phyloP scores from a whole-genome alignment of 2,888 invertebrate species.

The Acheta domesticus region DNA sequence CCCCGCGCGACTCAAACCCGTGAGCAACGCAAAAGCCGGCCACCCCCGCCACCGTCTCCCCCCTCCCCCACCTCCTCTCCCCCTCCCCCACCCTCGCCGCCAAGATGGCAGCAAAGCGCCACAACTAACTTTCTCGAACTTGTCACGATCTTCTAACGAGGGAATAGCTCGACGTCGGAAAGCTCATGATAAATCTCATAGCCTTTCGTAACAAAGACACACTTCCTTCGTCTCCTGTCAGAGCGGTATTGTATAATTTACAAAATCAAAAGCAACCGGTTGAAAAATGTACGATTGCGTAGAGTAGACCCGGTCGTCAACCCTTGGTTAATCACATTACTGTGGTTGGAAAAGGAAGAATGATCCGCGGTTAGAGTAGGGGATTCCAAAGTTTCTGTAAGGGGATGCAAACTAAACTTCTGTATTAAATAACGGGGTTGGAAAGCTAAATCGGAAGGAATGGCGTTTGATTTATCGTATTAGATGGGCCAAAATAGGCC shows the following conservation, averaged over 20 bases:
- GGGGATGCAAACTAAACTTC: too few relatives aligned
- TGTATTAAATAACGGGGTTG: too few relatives aligned
- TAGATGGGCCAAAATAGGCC: too few relatives aligned
- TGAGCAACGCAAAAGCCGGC: not conserved
- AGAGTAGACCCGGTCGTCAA: too few relatives aligned
- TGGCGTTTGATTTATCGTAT: too few relatives aligned
- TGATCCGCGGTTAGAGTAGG: too few relatives aligned
- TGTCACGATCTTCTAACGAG: slow-evolving; percentile 18
- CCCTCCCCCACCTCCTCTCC: not conserved
- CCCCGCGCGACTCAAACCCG: not conserved
- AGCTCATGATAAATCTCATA: not conserved
- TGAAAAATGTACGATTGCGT: not conserved
- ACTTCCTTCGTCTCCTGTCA: slow-evolving; percentile 10
- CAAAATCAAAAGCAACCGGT: not conserved
- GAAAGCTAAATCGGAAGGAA: too few relatives aligned
- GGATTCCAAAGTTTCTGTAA: too few relatives aligned
- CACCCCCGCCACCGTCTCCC: not conserved
- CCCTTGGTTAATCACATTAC: too few relatives aligned
- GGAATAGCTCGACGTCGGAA: not conserved
- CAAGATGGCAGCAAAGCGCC: slow-evolving; percentile 18
- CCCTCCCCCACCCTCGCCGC: not conserved
- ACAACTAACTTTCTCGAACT: not conserved
- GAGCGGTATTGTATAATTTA: slow-evolving; percentile 18
- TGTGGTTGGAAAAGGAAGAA: too few relatives aligned
- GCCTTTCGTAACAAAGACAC: slow-evolving; percentile 18